A percentile compares a stretch with the other conserved stretches of the same genome.
These are phyloP conservation scores for Chitala chitala DNA, from an alignment of 2,113 vertebrate species.

Conservation along the genomic window DNA sequence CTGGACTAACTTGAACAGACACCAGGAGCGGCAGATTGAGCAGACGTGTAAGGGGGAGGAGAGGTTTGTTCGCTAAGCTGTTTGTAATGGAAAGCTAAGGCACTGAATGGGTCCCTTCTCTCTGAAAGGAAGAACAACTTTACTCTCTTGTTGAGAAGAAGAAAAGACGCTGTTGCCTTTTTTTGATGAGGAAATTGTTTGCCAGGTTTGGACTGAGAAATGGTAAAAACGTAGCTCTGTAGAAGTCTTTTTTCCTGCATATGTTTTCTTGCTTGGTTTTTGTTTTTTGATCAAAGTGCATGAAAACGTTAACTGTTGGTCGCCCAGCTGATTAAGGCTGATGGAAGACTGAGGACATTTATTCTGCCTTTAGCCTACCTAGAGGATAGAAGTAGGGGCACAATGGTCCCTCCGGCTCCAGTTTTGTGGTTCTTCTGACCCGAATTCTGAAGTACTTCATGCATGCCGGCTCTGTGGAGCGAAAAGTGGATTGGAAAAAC, in stretches of 20 bases:
- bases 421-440: not conserved
- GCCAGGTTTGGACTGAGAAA: not conserved
- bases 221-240: not conserved
- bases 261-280: not conserved
- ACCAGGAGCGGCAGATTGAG: slow-evolving; percentile 30
- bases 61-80: not conserved
- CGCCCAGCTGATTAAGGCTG: not conserved
- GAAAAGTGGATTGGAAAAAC: slow-evolving; percentile 10
- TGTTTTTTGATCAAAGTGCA: not conserved
- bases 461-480: not conserved
- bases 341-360: not conserved
- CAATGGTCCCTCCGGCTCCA: slow-evolving; percentile 23
- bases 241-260: not conserved
- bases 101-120: slow-evolving; percentile 22
- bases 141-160: slow-evolving; percentile 7
- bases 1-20: slow-evolving; percentile 27
- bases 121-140: slow-evolving; percentile 23
- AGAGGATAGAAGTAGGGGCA: not conserved
- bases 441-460: not conserved
- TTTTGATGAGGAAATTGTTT: not conserved
- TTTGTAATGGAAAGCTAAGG: slow-evolving; percentile 2
- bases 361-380: not conserved
- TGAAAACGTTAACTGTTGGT: not conserved
- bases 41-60: slow-evolving; percentile 19
- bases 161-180: slow-evolving; percentile 1